Conservation (phyloP, 2,113 vertebrate genomes). For the Phrynosoma platyrhinos region DNA sequence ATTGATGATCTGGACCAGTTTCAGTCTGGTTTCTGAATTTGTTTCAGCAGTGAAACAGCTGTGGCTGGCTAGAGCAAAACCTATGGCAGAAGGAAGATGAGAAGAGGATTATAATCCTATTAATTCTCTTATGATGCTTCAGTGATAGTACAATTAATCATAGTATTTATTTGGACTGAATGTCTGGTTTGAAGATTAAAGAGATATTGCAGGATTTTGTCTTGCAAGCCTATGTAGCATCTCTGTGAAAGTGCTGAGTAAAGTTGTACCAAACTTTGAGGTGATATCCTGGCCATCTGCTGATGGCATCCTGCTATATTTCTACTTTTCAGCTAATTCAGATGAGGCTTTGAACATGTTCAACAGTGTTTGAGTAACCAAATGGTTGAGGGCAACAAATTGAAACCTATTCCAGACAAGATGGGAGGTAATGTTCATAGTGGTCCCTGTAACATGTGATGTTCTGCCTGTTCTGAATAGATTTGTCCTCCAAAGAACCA, state of each 20-base stretch:
- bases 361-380: background rate
- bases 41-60: background rate
- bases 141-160: too few relatives aligned
- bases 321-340: background rate
- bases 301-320: background rate
- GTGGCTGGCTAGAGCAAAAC: background rate
- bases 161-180: background rate
- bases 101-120: too few relatives aligned
- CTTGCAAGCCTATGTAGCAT: background rate
- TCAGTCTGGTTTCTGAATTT: background rate
- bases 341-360: background rate
- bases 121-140: too few relatives aligned
- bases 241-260: background rate
- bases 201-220: background rate
- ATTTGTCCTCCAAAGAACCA: background rate
- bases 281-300: background rate
- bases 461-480: background rate
- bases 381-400: background rate
- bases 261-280: background rate
- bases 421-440: background rate
- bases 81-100: background rate
- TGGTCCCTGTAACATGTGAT: background rate
- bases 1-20: background rate
- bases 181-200: background rate
- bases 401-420: background rate